A percentile compares a stretch with the other conserved stretches of the same genome.
Evolutionary conservation across 1,140 invertebrate genomes (phyloP).

Genomic region (Eciton burchellii): DNA sequence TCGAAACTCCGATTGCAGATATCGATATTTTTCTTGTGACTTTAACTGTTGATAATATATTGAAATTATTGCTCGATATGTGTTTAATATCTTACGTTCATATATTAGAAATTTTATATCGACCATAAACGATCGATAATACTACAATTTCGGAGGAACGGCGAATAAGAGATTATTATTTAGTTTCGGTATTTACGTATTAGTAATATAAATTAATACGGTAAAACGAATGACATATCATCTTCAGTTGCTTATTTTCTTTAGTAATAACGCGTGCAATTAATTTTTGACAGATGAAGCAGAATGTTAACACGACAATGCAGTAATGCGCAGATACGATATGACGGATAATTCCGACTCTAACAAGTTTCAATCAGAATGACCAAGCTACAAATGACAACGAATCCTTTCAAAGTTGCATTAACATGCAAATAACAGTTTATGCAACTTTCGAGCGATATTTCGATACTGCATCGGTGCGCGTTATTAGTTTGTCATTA

Average conservation of each 20-base stretch:
- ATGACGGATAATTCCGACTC: conserved; percentile 63
- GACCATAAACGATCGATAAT: too few relatives aligned
- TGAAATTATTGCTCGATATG: too few relatives aligned
- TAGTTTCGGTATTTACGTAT: neutral
- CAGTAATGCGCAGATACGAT: conserved; percentile 58
- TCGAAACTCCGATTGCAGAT: too few relatives aligned
- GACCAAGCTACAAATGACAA: conserved; percentile 52
- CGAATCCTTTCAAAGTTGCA: conserved; percentile 26
- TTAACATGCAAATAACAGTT: conserved; percentile 63
- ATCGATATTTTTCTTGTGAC: too few relatives aligned
- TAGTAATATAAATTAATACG: neutral
- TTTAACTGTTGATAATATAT: too few relatives aligned
- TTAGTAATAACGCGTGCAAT: conserved; percentile 31
- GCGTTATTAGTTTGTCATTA: neutral
- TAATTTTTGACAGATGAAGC: conserved; percentile 45
- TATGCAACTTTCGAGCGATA: conserved; percentile 12
- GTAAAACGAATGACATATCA: neutral
- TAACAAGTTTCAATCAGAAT: conserved; percentile 71
- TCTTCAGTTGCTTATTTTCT: conserved; percentile 24
- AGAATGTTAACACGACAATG: conserved; percentile 65
- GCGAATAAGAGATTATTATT: neutral
- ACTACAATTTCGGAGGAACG: too few relatives aligned
- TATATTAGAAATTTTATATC: too few relatives aligned
- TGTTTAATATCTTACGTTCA: too few relatives aligned
- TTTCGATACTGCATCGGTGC: conserved; percentile 30